phyloP scores from a whole-genome alignment of 2,113 vertebrate species.

The Chiloscyllium plagiosum region DNA sequence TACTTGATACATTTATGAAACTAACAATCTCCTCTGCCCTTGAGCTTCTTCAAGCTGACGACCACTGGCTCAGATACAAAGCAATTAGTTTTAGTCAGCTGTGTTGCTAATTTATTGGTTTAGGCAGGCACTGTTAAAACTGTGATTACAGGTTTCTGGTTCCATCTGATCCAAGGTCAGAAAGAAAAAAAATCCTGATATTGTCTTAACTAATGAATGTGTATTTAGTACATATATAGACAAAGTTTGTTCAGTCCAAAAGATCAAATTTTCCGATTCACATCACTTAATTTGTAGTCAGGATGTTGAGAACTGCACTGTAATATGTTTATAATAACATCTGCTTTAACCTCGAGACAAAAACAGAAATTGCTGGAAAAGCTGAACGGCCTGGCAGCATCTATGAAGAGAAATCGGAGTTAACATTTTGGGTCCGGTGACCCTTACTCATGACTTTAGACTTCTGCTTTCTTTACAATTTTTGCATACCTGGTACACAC shows the following conservation, averaged over 20 bases:
- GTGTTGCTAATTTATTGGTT: neutral
- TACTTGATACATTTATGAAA: neutral
- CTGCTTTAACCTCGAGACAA: neutral
- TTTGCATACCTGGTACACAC: neutral
- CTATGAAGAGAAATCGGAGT: too few species aligned
- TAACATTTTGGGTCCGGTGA: too few species aligned
- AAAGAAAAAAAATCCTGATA: neutral
- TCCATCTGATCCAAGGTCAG: slow-evolving; percentile 21
- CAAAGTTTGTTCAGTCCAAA: neutral
- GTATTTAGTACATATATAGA: neutral
- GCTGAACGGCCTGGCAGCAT: too few species aligned
- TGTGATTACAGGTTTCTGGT: slow-evolving; percentile 24
- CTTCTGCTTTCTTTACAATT: neutral
- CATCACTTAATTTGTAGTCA: neutral
- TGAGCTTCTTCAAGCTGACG: neutral
- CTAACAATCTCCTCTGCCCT: neutral
- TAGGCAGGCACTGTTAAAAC: neutral
- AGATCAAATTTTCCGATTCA: neutral
- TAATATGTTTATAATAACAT: neutral
- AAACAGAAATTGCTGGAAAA: too few species aligned
- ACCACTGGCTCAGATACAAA: neutral
- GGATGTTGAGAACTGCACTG: neutral
- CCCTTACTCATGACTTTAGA: too few species aligned
- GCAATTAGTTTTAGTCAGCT: slow-evolving; percentile 4
- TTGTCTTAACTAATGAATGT: neutral